These are phyloP conservation scores for Empis stercorea DNA, from an alignment of 2,888 invertebrate genomes.

Conservation along the genomic window DNA sequence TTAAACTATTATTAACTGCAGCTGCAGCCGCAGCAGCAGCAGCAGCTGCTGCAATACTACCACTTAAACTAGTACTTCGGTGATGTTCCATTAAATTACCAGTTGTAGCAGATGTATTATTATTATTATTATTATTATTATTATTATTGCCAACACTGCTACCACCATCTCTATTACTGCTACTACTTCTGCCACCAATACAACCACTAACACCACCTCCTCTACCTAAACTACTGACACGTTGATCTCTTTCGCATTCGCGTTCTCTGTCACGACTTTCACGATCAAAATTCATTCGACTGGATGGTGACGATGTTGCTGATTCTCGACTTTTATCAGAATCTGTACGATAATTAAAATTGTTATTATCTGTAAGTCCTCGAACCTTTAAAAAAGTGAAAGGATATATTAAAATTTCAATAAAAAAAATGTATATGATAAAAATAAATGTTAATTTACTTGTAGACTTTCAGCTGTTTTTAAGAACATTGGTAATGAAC, in stretches of 20 bases:
- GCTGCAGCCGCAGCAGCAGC: slow-evolving; percentile 26
- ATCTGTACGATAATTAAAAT: slow-evolving; percentile 36
- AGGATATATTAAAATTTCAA: not conserved
- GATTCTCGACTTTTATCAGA: slow-evolving; percentile 36
- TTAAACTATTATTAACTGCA: slow-evolving; percentile 25
- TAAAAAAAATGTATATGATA: not conserved
- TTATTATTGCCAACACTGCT: not conserved
- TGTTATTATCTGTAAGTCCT: slow-evolving; percentile 79
- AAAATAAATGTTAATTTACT: slow-evolving; percentile 40
- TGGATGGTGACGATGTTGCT: slow-evolving; percentile 31
- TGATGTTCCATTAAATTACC: slow-evolving; percentile 5
- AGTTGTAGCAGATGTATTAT: not conserved
- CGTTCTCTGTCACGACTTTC: slow-evolving; percentile 26
- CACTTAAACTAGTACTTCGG: slow-evolving; percentile 12
- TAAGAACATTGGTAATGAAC: slow-evolving; percentile 78
- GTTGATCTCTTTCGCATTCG: slow-evolving; percentile 28
- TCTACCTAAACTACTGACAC: slow-evolving; percentile 30
- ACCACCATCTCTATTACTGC: slow-evolving; percentile 4
- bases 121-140: not conserved
- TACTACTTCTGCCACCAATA: slow-evolving; percentile 12
- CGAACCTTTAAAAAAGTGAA: slow-evolving; percentile 38
- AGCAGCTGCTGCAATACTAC: slow-evolving; percentile 17
- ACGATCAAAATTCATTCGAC: slow-evolving; percentile 20
- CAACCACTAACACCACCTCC: slow-evolving; percentile 27
- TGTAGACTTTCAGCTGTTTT: slow-evolving; percentile 86